A percentile compares a stretch with the other conserved stretches of the same genome.
Evolutionary conservation across 1,140 invertebrate genomes (phyloP).

Genomic region (Gonioctena quinquepunctata): DNA sequence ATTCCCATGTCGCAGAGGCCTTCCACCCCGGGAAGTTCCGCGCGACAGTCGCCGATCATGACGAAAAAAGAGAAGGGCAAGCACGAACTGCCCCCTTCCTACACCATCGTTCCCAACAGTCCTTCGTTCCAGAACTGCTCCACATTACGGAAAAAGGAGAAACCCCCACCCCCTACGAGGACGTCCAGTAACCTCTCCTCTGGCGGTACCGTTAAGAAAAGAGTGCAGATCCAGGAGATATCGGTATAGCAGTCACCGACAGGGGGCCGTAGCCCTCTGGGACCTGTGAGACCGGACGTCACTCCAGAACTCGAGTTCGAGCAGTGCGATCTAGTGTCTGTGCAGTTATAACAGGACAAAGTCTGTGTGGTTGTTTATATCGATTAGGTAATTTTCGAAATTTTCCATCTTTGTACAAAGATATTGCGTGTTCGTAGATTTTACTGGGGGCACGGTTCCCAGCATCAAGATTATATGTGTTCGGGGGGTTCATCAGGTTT

Average conservation of each 20-base stretch:
- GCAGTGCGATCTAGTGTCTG: slow-evolving; percentile 49
- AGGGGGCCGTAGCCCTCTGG: slow-evolving; percentile 16
- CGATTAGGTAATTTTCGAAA: neutral
- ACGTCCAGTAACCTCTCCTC: slow-evolving; percentile 54
- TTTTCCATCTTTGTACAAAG: neutral
- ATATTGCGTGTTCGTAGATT: neutral
- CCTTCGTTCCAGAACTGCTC: slow-evolving; percentile 19
- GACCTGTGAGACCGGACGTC: slow-evolving; percentile 36
- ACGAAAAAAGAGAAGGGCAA: slow-evolving; percentile 33
- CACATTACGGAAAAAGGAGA: slow-evolving; percentile 32
- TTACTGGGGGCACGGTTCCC: too few relatives aligned
- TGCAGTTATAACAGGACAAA: slow-evolving; percentile 48
- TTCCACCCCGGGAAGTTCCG: slow-evolving; percentile 44
- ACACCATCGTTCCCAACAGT: slow-evolving; percentile 48
- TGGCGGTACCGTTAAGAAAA: slow-evolving; percentile 63
- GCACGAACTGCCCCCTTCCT: slow-evolving; percentile 58
- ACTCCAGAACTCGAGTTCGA: slow-evolving; percentile 39
- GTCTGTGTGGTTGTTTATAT: slow-evolving; percentile 16
- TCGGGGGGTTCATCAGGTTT: too few relatives aligned
- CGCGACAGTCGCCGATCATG: slow-evolving; percentile 39
- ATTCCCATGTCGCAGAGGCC: slow-evolving; percentile 58
- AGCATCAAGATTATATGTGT: too few relatives aligned
- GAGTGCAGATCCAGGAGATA: slow-evolving; percentile 70
- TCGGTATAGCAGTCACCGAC: slow-evolving; percentile 61
- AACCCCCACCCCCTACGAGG: slow-evolving; percentile 48